These are phyloP conservation scores for Caenorhabditis auriculariae DNA, from an alignment of 2,888 invertebrate species.

Conservation along the genomic window DNA sequence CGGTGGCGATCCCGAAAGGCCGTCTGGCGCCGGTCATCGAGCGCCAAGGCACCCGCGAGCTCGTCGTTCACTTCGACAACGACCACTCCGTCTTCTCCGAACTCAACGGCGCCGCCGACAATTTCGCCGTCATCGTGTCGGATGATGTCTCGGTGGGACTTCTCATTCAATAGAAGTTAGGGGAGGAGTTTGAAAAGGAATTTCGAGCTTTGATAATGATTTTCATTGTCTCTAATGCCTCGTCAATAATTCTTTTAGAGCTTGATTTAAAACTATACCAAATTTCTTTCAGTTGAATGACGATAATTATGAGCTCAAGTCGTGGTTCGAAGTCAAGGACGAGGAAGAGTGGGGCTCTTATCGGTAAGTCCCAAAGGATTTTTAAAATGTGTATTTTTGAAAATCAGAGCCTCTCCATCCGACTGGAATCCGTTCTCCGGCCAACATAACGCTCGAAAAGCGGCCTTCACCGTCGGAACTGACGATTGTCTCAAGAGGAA, in stretches of 20 bases:
- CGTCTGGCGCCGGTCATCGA: constrained; percentile 40
- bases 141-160: constrained; percentile 51
- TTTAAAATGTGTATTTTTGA: no score
- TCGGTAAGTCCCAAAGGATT: constrained; percentile 5
- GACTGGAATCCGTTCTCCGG: constrained; percentile 53
- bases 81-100: constrained; percentile 52
- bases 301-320: constrained; percentile 56
- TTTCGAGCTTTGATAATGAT: neutral
- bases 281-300: constrained; percentile 41
- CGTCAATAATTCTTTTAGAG: neutral
- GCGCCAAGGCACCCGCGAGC: constrained; percentile 55
- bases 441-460: constrained; percentile 28
- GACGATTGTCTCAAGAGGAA: constrained; percentile 56
- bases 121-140: constrained; percentile 58
- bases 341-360: constrained; percentile 47
- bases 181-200: neutral
- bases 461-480: constrained; percentile 55
- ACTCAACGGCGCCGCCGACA: constrained; percentile 56
- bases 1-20: constrained; percentile 51
- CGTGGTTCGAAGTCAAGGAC: constrained; percentile 59
- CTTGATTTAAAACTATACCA: neutral
- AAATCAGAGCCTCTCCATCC: constrained; percentile 52
- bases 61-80: constrained; percentile 55
- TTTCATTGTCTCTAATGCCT: neutral
- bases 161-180: neutral